Evolutionary conservation across 2,797 vertebrate species (phyloP).

Genomic region (Sebastolobus alascanus): DNA sequence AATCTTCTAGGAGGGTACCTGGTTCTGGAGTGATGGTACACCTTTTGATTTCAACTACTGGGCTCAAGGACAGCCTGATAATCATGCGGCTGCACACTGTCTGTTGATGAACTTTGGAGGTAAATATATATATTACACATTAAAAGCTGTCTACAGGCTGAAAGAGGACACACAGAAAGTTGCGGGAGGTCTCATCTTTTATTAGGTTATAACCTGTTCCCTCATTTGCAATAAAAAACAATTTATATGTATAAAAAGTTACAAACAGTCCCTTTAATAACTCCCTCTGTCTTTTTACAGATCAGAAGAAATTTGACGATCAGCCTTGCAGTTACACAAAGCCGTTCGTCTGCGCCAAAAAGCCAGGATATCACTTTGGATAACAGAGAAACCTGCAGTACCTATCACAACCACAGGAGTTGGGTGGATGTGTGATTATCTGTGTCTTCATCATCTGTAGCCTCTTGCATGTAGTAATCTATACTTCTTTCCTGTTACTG

Average conservation of each 20-base stretch:
- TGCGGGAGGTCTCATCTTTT: too few relatives aligned
- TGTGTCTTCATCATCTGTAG: neutral
- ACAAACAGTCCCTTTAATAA: neutral
- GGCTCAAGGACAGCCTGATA: neutral
- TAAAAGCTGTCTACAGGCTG: too few relatives aligned
- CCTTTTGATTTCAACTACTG: neutral
- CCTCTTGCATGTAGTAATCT: neutral
- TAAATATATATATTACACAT: neutral
- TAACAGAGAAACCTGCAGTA: neutral
- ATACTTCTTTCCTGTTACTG: too few relatives aligned
- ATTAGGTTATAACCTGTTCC: too few relatives aligned
- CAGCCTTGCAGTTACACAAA: rapidly evolving
- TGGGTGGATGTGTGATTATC: neutral
- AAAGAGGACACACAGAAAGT: too few relatives aligned
- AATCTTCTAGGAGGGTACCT: neutral
- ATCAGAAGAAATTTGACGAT: neutral
- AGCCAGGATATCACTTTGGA: neutral
- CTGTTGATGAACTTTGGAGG: neutral
- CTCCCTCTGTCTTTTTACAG: neutral
- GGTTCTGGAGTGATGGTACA: neutral
- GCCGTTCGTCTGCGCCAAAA: neutral
- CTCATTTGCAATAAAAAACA: too few relatives aligned
- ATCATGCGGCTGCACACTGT: rapidly evolving
- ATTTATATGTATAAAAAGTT: too few relatives aligned
- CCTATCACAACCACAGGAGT: neutral